phyloP scores from a whole-genome alignment of 2,797 vertebrate species.

The Poecilia gillii region DNA sequence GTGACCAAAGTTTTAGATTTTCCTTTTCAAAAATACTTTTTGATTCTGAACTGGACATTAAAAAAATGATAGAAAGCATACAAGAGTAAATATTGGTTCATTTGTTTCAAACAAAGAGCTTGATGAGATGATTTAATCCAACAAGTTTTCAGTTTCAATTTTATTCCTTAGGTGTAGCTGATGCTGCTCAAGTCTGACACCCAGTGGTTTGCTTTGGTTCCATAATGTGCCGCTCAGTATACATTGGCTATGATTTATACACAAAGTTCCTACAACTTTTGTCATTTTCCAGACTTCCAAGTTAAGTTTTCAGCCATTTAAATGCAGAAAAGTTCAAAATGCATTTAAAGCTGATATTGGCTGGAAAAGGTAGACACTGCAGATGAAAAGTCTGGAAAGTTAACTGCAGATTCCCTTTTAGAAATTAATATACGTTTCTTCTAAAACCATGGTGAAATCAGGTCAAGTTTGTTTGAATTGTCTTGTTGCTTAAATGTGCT shows the following conservation, averaged over 20 bases:
- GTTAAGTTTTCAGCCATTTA: neutral
- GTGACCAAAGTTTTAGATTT: neutral
- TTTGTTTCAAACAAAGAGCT: neutral
- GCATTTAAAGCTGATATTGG: neutral
- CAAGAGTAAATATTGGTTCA: neutral
- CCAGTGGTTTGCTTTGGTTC: conserved; percentile 3
- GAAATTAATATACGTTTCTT: neutral
- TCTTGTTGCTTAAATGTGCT: neutral
- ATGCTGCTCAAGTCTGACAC: conserved; percentile 16
- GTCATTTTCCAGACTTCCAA: neutral
- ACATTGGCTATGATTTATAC: conserved; percentile 20
- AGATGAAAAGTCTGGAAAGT: neutral
- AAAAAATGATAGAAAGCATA: neutral
- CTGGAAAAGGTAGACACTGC: too few relatives aligned
- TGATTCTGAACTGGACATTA: neutral
- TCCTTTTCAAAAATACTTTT: neutral
- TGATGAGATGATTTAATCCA: neutral
- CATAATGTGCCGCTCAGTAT: neutral
- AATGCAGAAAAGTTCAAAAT: neutral
- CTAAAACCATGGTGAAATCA: neutral
- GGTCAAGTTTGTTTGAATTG: neutral
- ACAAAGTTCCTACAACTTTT: neutral
- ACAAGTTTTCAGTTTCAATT: neutral
- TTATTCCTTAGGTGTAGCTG: neutral
- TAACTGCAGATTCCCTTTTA: neutral